Evolutionary conservation across 2,888 invertebrate genomes (phyloP), one percentile per base, ranked within the genome.

Genomic region (Lithophane leautieri): DNA sequence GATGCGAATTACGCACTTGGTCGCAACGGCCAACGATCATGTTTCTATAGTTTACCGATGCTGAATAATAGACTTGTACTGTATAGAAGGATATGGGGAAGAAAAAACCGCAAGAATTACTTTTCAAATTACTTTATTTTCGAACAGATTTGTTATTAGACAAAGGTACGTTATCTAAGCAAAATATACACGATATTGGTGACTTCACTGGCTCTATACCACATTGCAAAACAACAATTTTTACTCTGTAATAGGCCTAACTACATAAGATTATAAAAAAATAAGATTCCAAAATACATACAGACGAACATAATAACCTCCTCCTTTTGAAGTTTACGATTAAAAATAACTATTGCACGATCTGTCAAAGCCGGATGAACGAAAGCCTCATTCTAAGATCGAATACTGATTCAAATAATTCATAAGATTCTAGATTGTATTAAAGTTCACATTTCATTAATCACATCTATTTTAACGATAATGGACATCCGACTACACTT

Each of bases 71-170:
- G 34, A 14, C 14, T 44, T 47, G 12, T 47, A 47, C 0, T 47
- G 16, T 47, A 16, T 47, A 47, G 8, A 16, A 54, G 47, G 19
- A 54, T n/a, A 11, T 40, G 11, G 50, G 3, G 7, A 34, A 63
- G n/a, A 67, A 70, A 73, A 71, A 84, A 69, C 74, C 70, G 73
- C 75, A 73, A 12, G 22, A 9, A 3, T 25, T 56, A 58, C 28
- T 82, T 88, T 85, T 92, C 89, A 90, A 92, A 92, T 93, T 84
- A 91, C 68, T 94, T 93, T 94, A 94, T 93, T 94, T 92, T 89
- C 84, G 92, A 94, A 94, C 92, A 92, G 88, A 90, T 92, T 91
- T 89, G 86, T 90, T 90, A 86, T 90, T 89, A 90, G 90, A 92
- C 89, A 90, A 90, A 89, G 81, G 76, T 87, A 87, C 84, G 87